Evolutionary conservation across 1,140 invertebrate species (phyloP).

Genomic region (Pseudoatta argentina): DNA sequence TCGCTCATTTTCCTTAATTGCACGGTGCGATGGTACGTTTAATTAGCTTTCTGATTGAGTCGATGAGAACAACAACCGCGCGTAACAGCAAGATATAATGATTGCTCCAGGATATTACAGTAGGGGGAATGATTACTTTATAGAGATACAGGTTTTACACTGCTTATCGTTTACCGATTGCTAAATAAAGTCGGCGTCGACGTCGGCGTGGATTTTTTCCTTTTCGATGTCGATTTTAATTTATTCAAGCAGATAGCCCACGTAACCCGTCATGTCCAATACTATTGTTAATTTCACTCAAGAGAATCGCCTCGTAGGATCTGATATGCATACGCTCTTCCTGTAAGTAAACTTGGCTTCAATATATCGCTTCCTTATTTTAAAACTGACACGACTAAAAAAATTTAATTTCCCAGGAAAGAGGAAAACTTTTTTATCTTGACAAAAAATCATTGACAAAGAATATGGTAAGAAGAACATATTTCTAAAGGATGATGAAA

Average conservation of each 20-base stretch:
- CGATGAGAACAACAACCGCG: slow-evolving; percentile 44
- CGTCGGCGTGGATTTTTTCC: slow-evolving; percentile 47
- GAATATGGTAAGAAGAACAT: no score
- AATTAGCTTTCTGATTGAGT: slow-evolving; percentile 50
- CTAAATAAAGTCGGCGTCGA: slow-evolving; percentile 38
- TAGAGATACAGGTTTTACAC: slow-evolving; percentile 22
- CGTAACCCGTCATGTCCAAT: neutral
- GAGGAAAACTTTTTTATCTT: no score
- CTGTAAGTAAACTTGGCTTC: neutral
- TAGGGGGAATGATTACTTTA: slow-evolving; percentile 15
- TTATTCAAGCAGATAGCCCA: slow-evolving; percentile 46
- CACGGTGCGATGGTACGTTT: slow-evolving; percentile 21
- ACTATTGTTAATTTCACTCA: slow-evolving; percentile 28
- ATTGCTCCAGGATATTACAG: slow-evolving; percentile 44
- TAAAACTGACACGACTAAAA: no score
- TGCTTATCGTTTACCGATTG: slow-evolving; percentile 37
- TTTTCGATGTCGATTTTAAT: slow-evolving; percentile 42
- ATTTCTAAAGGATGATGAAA: no score
- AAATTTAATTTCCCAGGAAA: no score
- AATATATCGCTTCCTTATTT: neutral
- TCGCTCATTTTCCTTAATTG: slow-evolving; percentile 51
- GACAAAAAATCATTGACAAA: no score
- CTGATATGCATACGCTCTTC: slow-evolving; percentile 29
- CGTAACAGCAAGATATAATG: slow-evolving; percentile 38
- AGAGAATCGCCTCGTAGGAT: slow-evolving; percentile 12